Evolutionary conservation across 2,797 vertebrate species (phyloP), one percentile per base, ranked within the genome.

Genomic region (Amblyraja radiata): DNA sequence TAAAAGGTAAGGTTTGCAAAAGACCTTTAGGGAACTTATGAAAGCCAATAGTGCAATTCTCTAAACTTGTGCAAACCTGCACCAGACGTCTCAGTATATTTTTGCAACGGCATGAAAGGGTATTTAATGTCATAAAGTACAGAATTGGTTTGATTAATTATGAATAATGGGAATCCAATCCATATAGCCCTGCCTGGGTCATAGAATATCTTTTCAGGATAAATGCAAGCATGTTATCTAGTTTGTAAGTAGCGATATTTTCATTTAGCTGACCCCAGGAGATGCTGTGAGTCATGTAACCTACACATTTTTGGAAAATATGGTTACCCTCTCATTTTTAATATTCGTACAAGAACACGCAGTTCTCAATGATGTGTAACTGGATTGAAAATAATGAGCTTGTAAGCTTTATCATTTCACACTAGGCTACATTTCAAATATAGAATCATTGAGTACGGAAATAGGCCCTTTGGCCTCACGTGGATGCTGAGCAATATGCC

Each of bases 81-180:
- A 86, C 11, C 58, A 61, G 58, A n/a, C 58, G 0, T 71, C 32
- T 39, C 71, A 13, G 7, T 13, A 61, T 58, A 61, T 14, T 10
- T 84, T 84, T 6, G 25, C 81, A 39, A 39, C 6, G 36, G 65
- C 63, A 71, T 71, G n/a, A 46, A 71, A 11, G 63, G 54, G 54
- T 6, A 71, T 39, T 18, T 71, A 65, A 10, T 39, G 65, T 71
- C 18, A 23, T 16, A 90, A 68, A 68, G 61, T 6, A 88, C n/a
- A 90, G 63, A 36, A 68, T 90, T 90, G 32, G 68, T 28, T 90
- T 65, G 6, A n/a, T 84, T 84, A 25, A 14, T 90, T 90, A n/a
- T 90, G 65, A 90, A 36, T 73, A 71, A n/a, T 18, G 18, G 18
- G 32, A 90, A 86, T 61, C 23, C 13, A 71, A 71, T 71, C 18